A percentile compares a stretch with the other conserved stretches of the same genome.
phyloP scores from a whole-genome alignment of 92 coral and sea anemone species.

The Meandrina meandrites region DNA sequence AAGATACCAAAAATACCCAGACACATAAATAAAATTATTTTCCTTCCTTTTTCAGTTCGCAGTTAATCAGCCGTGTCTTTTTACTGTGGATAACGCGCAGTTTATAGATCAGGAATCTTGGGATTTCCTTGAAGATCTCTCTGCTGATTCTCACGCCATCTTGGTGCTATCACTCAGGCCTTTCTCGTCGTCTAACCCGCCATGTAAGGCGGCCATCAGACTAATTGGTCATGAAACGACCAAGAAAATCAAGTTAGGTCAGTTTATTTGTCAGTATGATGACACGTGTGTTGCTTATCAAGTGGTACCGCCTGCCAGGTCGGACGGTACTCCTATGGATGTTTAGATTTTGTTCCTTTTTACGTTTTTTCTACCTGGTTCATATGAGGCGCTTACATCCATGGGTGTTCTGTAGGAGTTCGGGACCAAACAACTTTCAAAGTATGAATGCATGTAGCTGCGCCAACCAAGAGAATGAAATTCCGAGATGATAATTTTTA shows the following conservation, averaged over 20 bases:
- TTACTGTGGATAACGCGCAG: constrained; percentile 93
- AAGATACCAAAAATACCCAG: not conserved
- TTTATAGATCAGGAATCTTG: constrained; percentile 95
- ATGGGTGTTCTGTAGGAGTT: too few species aligned
- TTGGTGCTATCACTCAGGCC: constrained; percentile 88
- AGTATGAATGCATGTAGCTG: too few species aligned
- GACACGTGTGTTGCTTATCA: too few species aligned
- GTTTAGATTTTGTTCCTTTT: not conserved
- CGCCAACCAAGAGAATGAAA: too few species aligned
- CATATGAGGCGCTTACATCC: too few species aligned
- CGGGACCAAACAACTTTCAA: too few species aligned
- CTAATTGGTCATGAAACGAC: constrained; percentile 64
- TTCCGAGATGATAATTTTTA: not conserved
- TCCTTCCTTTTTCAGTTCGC: constrained; percentile 67
- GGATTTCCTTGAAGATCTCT: constrained; percentile 94
- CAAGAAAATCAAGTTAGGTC: constrained; percentile 77
- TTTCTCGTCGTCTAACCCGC: constrained; percentile 87
- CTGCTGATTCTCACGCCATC: constrained; percentile 94
- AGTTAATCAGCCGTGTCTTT: constrained; percentile 87
- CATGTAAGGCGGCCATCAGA: constrained; percentile 79
- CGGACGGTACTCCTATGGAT: not conserved
- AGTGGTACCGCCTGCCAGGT: not conserved
- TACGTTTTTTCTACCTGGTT: too few species aligned
- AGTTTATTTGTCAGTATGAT: constrained; percentile 7
- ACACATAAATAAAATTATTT: too few species aligned